Base-by-base conservation (phyloP, 2,113 vertebrate genomes). In the Tragelaphus strepsiceros region DNA sequence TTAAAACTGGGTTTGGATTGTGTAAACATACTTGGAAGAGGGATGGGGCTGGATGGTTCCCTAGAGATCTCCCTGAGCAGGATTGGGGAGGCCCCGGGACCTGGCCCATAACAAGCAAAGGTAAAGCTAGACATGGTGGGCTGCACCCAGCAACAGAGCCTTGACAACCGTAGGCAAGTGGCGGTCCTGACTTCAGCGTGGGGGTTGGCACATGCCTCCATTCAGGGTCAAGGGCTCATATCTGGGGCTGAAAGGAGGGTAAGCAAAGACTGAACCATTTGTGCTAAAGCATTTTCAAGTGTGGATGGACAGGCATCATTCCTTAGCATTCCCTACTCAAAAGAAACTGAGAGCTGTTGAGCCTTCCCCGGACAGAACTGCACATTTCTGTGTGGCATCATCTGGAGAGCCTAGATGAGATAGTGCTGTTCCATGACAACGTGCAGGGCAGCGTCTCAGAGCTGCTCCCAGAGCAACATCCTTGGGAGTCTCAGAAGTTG, bases 351-450 rank as follows among this genome's bases (percentile, higher is more conserved):
- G 9, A 58, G 21, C 2, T 54, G 4, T 12, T 13, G 30, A 35
- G 51, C 16, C 21, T 17, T 43, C 71, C 22, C 24, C 32, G 46
- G 16, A 49, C 13, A 43, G 13, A 16, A 39, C 12, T 0, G 3
- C 6, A 6, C 12, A 1, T 19, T 14, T 71, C 17, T 53, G 39
- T 1, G 2, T 30, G 35, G 19, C 10, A 13, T 13, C 13, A 26
- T 5, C 35, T 15, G 21, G 30, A 32, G 19, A 49, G 7, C 15
- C 19, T 13, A 46, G 11, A 21, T 3, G 80, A n/a, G 56, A 12
- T 0, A 2, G 16, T 67, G 43, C 16, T 59, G 19, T 12, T 19
- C 12, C 2, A 1, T 4, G 22, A 59, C 19, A 22, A 64, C 19
- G 3, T n/a, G 12, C 15, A 35, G n/a, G 30, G 49, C 39, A 5